Base-by-base conservation (phyloP, 2,797 vertebrate genomes). In the Ctenopoma multispine region DNA sequence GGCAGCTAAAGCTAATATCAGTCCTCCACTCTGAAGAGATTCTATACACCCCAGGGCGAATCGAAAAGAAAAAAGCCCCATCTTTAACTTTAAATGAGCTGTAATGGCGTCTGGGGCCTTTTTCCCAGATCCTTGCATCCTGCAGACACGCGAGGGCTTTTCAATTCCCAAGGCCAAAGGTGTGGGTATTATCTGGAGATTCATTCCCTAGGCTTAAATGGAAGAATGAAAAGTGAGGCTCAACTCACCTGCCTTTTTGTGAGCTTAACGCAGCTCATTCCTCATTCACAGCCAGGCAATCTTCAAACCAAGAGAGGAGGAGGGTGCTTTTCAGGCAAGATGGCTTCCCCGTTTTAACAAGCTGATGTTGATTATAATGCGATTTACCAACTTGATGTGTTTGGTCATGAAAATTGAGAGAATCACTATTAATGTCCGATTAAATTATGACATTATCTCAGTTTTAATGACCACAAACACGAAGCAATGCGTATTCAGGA, bases 41-140 rank as follows among this genome's bases (percentile, higher is more conserved):
- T 80, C 70, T 20, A 21, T 58, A 53, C 36, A 36, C 67, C 64
- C 63, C 41, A 4, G 57, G 72, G 69, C 41, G 34, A 65, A 57
- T 58, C 41, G 38, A 34, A 38, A 46, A 63, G 50, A 44, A 59
- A 63, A 41, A 62, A 53, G 15, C 47, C 73, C 60, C 41, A 67
- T 85, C 80, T 83, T 83, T 79, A 84, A 86, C 84, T 88, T 90
- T 75, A 84, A 84, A 86, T 82, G 77, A 86, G 85, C 75, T 70
- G 59, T 82, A 82, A 89, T 82, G 85, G 74, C 51, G 27, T 79
- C 80, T 70, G 29, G 41, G 62, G 69, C 51, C 59, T 21, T 69
- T 70, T 69, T 23, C 64, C 57, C 56, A 70, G 55, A 87, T 86
- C 75, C 76, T 62, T 24, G 63, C 71, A 61, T 82, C 68, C 63